Percentiles rank a stretch among this genome's conserved stretches.
Conservation (phyloP, 1,140 invertebrate species). For the Coenobita brevimanus region DNA sequence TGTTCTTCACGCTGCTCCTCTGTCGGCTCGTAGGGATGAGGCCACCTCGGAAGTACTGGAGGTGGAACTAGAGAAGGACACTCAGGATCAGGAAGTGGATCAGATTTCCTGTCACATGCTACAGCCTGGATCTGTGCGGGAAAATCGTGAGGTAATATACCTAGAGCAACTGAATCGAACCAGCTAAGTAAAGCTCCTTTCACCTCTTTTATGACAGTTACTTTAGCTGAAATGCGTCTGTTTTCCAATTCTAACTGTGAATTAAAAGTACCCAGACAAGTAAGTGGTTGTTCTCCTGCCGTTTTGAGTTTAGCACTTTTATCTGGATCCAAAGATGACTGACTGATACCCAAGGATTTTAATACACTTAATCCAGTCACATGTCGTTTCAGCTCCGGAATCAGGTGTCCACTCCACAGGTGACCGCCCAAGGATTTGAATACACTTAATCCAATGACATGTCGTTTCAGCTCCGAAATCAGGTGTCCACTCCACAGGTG, state of each 20-base stretch:
- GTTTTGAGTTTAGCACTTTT: neutral
- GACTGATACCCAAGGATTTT: neutral
- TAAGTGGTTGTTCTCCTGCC: neutral
- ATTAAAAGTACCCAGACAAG: neutral
- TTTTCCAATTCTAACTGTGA: neutral
- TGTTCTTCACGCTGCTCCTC: neutral
- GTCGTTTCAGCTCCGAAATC: neutral
- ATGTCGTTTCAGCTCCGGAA: too few species aligned
- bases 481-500: neutral
- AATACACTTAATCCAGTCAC: neutral
- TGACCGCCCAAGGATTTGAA: neutral
- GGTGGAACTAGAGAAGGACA: neutral
- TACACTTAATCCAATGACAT: neutral
- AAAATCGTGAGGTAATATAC: conserved; percentile 5
- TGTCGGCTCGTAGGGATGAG: neutral
- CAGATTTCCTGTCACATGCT: neutral
- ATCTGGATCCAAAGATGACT: neutral
- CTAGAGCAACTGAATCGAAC: neutral
- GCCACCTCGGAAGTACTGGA: neutral
- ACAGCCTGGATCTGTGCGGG: conserved; percentile 5
- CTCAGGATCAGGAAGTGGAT: neutral
- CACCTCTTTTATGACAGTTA: conserved; percentile 16
- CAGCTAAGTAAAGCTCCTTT: conserved; percentile 8
- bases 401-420: neutral
- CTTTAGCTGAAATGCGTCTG: neutral